Percentiles rank a stretch among this genome's conserved stretches.
phyloP scores from a whole-genome alignment of 2,113 vertebrate genomes.

The Pteropus alecto region DNA sequence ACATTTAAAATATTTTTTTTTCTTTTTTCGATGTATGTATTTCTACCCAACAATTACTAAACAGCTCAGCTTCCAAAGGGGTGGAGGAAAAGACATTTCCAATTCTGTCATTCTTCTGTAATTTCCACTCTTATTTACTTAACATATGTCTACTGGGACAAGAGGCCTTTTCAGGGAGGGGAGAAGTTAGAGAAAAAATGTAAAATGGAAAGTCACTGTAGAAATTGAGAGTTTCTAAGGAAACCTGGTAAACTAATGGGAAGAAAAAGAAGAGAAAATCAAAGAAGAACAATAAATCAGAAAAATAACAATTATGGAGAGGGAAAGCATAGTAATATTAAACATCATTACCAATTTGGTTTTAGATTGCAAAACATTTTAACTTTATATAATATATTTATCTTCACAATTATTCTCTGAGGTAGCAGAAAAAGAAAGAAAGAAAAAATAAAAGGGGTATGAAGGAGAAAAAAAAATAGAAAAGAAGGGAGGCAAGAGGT shows the following conservation, averaged over 20 bases:
- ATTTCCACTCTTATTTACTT: neutral
- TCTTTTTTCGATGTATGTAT: conserved; percentile 6
- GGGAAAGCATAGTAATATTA: neutral
- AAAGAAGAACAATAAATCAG: neutral
- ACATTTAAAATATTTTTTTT: conserved; percentile 48
- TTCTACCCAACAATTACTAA: neutral
- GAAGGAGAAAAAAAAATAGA: neutral
- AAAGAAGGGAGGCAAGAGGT: neutral
- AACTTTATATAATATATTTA: neutral
- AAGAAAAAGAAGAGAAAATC: neutral
- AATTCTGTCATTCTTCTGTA: neutral
- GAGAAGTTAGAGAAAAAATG: neutral
- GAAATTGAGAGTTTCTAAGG: neutral
- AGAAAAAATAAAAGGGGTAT: neutral
- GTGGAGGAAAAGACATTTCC: neutral
- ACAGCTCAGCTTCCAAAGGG: neutral
- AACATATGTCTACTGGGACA: neutral
- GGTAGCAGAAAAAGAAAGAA: neutral
- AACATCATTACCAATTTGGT: neutral
- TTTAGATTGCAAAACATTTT: neutral
- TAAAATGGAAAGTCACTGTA: neutral
- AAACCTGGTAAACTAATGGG: neutral
- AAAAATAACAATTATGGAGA: neutral
- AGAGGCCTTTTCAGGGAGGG: neutral
- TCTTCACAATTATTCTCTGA: neutral